Percentiles rank a stretch among this genome's conserved stretches.
These are phyloP conservation scores for zebrafish (Danio rerio) DNA, from an alignment of 2,113 vertebrate genomes.

Conservation along the genomic window GRCz12tu NC_133196.1:20715001-20715500, in stretches of 20 bases:
- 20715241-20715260: too few relatives aligned
- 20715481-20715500: slow-evolving; percentile 1
- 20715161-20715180: too few relatives aligned
- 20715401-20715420: background rate
- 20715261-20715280: too few relatives aligned
- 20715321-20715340: background rate
- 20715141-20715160: too few relatives aligned
- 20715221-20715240: too few relatives aligned
- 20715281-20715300: too few relatives aligned
- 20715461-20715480: background rate
- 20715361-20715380: background rate
- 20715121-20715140: too few relatives aligned
- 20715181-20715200: too few relatives aligned
- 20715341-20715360: slow-evolving; percentile 8
- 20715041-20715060: background rate
- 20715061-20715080: background rate
- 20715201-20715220: too few relatives aligned
- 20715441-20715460: slow-evolving; percentile 5
- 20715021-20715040: background rate
- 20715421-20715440: background rate
- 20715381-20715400: slow-evolving; percentile 2
- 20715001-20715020: background rate
- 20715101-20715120: too few relatives aligned
- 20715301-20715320: background rate
- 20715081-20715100: too few relatives aligned